Conservation (phyloP, 2,888 invertebrate genomes). For the Tuta absoluta region DNA sequence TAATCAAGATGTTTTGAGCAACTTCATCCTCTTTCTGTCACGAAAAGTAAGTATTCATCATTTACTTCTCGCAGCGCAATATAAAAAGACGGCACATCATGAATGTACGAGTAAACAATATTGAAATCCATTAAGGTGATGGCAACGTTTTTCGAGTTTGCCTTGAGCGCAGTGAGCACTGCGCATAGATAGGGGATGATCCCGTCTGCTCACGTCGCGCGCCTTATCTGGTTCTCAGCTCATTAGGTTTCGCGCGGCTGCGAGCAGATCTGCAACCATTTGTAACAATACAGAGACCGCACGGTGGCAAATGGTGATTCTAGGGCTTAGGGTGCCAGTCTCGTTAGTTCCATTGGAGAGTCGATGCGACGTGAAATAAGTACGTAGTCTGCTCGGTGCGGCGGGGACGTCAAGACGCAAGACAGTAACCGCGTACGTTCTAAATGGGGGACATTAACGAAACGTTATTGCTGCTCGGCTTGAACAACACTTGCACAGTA, state of each 20-base stretch:
- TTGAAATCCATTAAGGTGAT: constrained; percentile 15
- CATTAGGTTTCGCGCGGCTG: constrained; percentile 73
- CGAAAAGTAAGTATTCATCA: constrained; percentile 5
- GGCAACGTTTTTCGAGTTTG: constrained; percentile 42
- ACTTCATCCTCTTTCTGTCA: not conserved
- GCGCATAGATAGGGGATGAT: constrained; percentile 69
- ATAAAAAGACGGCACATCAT: not conserved
- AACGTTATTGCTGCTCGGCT: constrained; percentile 75
- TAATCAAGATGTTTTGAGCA: constrained; percentile 14
- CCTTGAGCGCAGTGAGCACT: constrained; percentile 59
- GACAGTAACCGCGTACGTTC: constrained; percentile 71
- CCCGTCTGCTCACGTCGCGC: constrained; percentile 64
- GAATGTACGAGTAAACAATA: constrained; percentile 17
- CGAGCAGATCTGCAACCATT: constrained; percentile 70
- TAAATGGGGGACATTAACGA: constrained; percentile 76
- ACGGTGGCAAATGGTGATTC: constrained; percentile 72
- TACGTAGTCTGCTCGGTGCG: constrained; percentile 50
- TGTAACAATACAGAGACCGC: constrained; percentile 75
- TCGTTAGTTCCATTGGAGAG: constrained; percentile 55
- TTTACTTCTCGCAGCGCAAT: constrained; percentile 1
- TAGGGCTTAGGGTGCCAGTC: constrained; percentile 64
- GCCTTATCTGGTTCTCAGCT: constrained; percentile 83
- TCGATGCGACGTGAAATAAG: constrained; percentile 59
- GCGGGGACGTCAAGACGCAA: constrained; percentile 61
- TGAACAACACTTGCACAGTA: constrained; percentile 70